Evolutionary conservation across 1,140 invertebrate genomes (phyloP), one percentile per base, ranked within the genome.

Genomic region (Aphidius ervi): DNA sequence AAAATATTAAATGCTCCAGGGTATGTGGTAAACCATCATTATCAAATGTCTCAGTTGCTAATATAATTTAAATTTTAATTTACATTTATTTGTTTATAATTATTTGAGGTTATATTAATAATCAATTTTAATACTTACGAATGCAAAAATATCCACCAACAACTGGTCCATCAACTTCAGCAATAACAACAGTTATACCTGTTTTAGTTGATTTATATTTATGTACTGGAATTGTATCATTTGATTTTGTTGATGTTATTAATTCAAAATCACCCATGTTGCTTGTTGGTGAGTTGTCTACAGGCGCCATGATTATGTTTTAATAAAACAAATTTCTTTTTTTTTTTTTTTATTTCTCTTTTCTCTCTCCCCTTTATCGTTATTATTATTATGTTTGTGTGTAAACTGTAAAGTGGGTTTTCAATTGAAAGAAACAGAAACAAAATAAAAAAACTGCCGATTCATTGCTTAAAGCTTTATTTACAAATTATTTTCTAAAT

Each of bases 21-120:
- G 94, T 96, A 72, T 97, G 94, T 1, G 94, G 94, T 46, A 97
- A 73, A 5, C 94, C 94, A 83, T 96, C 93, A 80, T 96, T 91
- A 79, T 94, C 91, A 71, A 88, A 84, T 1, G 93, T 90, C 82
- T 96, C 93, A 9, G 94, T 97, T 20, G 88, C 93, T 95, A 69
- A 63, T 82, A 59, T 20, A 6, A 9, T 37, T 31, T 53, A 8
- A 10, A 9, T 53, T 53, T 31, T 40, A 40, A 23, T 9, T 6
- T 45, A 3, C 46, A 57, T 43, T 31, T 58, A 49, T 7, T 9
- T 39, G 39, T 37, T 49, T 6, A 60, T 50, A 31, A 23, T 46
- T 23, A n/a, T 5, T 37, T 41, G 20, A 46, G 16, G 55, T 46
- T 9, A 37, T 23, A 16, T 10, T 16, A 4, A 45, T 56, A 54